phyloP scores from a whole-genome alignment of 1,140 invertebrate genomes.

The Drosophila quadrilineata region DNA sequence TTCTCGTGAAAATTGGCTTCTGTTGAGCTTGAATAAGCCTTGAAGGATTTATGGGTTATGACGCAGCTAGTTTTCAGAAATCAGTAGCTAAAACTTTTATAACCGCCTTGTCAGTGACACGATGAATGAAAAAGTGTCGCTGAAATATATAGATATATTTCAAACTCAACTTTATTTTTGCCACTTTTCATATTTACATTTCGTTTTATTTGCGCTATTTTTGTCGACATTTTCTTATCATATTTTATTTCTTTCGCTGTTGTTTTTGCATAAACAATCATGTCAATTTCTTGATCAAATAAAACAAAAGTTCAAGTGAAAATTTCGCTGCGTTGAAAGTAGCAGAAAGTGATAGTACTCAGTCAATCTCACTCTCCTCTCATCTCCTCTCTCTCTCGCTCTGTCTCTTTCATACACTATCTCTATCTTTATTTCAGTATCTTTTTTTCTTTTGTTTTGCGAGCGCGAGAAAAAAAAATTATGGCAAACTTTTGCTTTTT shows the following conservation, averaged over 20 bases:
- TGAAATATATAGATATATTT: too few species aligned
- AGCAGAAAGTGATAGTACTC: background rate
- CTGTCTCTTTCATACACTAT: too few species aligned
- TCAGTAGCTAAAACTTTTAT: constrained; percentile 45
- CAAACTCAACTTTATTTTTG: constrained; percentile 9
- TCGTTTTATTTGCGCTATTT: constrained; percentile 25
- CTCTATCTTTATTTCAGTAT: too few species aligned
- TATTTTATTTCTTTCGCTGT: too few species aligned
- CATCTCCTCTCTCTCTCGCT: too few species aligned
- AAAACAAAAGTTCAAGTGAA: constrained; percentile 66
- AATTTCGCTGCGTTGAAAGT: constrained; percentile 21
- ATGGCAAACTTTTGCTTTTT: constrained; percentile 62
- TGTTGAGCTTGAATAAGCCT: constrained; percentile 26
- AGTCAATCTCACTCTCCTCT: too few species aligned
- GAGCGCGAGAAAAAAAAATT: constrained; percentile 49
- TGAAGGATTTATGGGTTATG: constrained; percentile 27
- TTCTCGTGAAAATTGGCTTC: constrained; percentile 5
- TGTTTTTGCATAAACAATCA: constrained; percentile 64
- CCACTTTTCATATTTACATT: constrained; percentile 27
- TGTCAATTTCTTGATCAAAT: constrained; percentile 74
- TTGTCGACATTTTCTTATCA: constrained; percentile 21
- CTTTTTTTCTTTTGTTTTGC: too few species aligned
- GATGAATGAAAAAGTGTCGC: constrained; percentile 34
- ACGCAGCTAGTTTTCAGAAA: constrained; percentile 35
- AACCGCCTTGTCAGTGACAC: constrained; percentile 36